Evolutionary conservation across 23 tunicate species (phyloP), one percentile per base, ranked within the genome.

Genomic region (Halocynthia roretzi): DNA sequence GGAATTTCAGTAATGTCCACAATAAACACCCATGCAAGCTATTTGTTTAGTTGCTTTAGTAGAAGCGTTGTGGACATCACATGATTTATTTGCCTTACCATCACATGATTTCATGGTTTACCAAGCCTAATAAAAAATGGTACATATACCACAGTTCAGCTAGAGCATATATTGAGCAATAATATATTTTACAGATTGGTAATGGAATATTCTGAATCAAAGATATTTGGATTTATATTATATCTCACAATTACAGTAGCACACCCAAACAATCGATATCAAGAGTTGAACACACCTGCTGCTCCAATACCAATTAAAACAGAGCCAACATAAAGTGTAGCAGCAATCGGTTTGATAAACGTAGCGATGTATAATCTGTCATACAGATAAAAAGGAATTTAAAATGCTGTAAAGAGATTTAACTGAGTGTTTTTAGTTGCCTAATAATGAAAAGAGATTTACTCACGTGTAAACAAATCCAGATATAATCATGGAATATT

Each of bases 231-330:
- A 31, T 31, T 31, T 31, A 31, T 31, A 31, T 31, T 31, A 31
- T 31, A 31, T 31, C 44, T 31, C 44, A 31, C 44, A 31, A 31
- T 31, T 31, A 31, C 44, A 31, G 2, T 31, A 31, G 44, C 1
- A 31, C 44, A 31, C 44, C 44, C 1, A 31, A 2, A 31, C n/a
- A n/a, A n/a, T n/a, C n/a, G n/a, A n/a, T n/a, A n/a, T 67, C 17
- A 67, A 17, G 17, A 67, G 17, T 67, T 78, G 44, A 31, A 21
- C 20, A 54, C 61, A 68, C 86, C 82, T 51, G 99, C 99, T 11
- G 96, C 99, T 6, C 96, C 99, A 50, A 96, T 56, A 9, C 99
- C 99, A 67, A 96, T 83, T 4, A 96, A 18, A 51, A 90, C 97
- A n/a, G 99, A 96, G 5, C 87, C 91, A 52, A 83, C 58, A 71